Evolutionary conservation across 2,888 invertebrate genomes (phyloP), one percentile per base, ranked within the genome.

Genomic region (Xestia ashworthii): DNA sequence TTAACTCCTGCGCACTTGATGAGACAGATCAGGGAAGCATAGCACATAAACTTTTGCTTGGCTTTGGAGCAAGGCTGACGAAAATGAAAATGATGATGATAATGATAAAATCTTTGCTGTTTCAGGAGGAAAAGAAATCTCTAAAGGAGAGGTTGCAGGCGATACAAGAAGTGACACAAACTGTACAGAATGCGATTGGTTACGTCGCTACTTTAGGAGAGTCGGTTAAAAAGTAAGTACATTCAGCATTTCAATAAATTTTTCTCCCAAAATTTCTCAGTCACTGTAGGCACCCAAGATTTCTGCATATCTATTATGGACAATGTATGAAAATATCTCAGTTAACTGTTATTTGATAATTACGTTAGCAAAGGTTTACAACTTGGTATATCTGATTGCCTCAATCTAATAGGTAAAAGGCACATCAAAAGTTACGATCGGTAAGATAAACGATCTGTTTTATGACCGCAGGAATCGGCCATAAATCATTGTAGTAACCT

Each of bases 131-230:
- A 93, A 99, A 99, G 94, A 99, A 99, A 95, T 98, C 99, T 88
- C 97, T 99, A 74, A 99, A 99, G 93, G 99, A 99, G 94, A 97
- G 99, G 81, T 95, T 99, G 64, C 99, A 99, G 94, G 98, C 99
- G 5, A 99, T 99, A 88, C 99, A 99, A 94, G 99, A 99, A 95
- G 99, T 99, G 5, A 99, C 99, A 32, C 98, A 99, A 91, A 98
- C 98, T 76, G 99, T 99, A 6, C 99, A 99, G 94, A 99, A 99
- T 91, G 98, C 98, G 0, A 98, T 99, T 79, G 99, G 99, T 44
- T 98, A 98, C 92, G 98, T 99, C 81, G 99, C 99, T 14, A 98
- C 99, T n/a, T 96, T 99, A 80, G 98, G 99, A 85, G 99, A 99
- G 96, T 98, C 98, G 92, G 98, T 99, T 75, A 99, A 99, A 97